Base-by-base conservation (phyloP, 2,113 vertebrate genomes). In the Brachyhypopomus gauderio region DNA sequence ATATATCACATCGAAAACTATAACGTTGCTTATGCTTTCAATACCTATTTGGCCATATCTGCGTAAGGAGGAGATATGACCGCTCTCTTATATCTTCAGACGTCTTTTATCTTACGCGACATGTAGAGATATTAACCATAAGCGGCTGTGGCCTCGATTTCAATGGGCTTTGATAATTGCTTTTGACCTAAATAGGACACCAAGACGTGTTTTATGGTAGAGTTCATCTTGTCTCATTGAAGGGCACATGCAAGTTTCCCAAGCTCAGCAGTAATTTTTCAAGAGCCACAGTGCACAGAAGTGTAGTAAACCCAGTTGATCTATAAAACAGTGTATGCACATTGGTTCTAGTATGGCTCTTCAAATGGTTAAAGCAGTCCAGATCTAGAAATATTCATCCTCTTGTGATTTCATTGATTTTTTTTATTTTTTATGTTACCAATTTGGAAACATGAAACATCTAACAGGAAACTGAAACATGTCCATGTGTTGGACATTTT, bases 121-220 rank as follows among this genome's bases (percentile, higher is more conserved):
- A 70, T 64, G 17, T 52, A 74, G 38, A 71, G 56, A 75, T 45
- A 38, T 23, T 73, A 36, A 76, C 23, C 38, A 25, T 38, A 14
- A 12, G 4, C 20, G 27, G 48, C 56, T 52, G 23, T 63, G 25
- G 56, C 62, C 25, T 70, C 77, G 83, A 75, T 84, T 76, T 77
- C 56, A 56, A 5, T 55, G 52, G 58, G 19, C 70, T 78, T 22
- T 71, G 64, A 72, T 75, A 56, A 52, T 30, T 34, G 19, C 25
- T 30, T 30, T 38, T 76, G 73, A 62, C 25, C 52, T 36, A 16
- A 25, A 34, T 22, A 30, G 0, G 1, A 5, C 52, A 52, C 5
- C 9, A 63, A 30, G 25, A 6, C 12, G 23, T 17, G 25, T 16
- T 9, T 30, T 16, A 5, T 64, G 27, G 5, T 9, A 66, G 11